phyloP scores from a whole-genome alignment of 2,888 invertebrate species.

The Eupithecia abbreviata region DNA sequence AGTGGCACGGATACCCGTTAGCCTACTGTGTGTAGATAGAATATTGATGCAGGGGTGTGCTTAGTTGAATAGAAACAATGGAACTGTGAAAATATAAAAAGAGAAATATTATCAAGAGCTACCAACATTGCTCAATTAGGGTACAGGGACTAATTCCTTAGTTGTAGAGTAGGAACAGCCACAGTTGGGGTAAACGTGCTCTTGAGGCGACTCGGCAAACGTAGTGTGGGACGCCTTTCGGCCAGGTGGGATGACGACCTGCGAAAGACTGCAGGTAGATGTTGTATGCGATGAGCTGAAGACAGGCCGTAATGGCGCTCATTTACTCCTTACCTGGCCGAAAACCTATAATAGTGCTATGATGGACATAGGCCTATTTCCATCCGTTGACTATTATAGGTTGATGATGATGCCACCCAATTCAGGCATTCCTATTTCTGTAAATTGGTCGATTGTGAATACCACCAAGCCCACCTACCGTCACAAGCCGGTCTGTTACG shows the following conservation, averaged over 20 bases:
- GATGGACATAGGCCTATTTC: no score
- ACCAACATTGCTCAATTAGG: neutral
- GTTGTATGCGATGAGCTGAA: no score
- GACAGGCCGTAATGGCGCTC: no score
- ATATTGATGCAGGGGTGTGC: conserved; percentile 59
- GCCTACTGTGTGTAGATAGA: conserved; percentile 65
- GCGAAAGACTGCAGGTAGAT: no score
- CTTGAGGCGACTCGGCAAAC: no score
- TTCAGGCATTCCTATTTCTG: neutral
- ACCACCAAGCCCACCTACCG: neutral
- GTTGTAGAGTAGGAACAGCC: neutral
- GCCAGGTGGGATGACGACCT: no score
- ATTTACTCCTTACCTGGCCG: no score
- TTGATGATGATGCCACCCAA: no score
- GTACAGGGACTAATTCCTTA: neutral
- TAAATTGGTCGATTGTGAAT: neutral
- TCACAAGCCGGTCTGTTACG: neutral
- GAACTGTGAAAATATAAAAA: neutral
- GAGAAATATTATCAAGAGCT: neutral
- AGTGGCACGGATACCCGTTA: conserved; percentile 62
- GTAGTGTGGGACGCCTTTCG: no score
- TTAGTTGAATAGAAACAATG: neutral
- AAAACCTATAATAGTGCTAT: no score
- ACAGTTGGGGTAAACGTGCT: no score
- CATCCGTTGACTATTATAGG: no score